phyloP scores from a whole-genome alignment of 1,140 invertebrate species.

The Cataglyphis hispanica region DNA sequence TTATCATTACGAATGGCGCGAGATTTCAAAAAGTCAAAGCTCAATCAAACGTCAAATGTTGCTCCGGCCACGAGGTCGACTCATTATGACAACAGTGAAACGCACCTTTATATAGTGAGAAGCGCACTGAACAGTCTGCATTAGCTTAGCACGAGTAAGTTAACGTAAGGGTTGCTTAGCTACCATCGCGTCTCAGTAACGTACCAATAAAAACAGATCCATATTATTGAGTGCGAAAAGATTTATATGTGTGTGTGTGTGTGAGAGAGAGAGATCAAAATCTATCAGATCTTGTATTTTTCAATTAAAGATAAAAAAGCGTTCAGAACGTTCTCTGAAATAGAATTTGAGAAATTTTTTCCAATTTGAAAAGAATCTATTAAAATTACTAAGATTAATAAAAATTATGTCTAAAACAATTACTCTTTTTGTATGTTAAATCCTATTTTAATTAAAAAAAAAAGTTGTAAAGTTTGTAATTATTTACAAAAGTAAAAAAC shows the following conservation, averaged over 20 bases:
- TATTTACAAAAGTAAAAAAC: constrained; percentile 2
- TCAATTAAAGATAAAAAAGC: constrained; percentile 14
- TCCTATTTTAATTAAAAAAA: not conserved
- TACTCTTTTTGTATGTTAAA: not conserved
- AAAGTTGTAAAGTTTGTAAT: not conserved
- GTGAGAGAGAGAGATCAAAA: too few species aligned
- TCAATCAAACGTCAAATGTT: constrained; percentile 45
- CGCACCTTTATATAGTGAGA: constrained; percentile 76
- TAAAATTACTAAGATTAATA: not conserved
- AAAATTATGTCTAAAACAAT: not conserved
- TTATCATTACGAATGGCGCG: constrained; percentile 33
- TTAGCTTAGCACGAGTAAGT: constrained; percentile 65
- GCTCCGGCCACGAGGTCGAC: constrained; percentile 70
- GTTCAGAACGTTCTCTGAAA: not conserved
- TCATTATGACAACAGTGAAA: constrained; percentile 70
- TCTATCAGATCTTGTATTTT: not conserved
- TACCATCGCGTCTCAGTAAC: constrained; percentile 78
- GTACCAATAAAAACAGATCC: constrained; percentile 65
- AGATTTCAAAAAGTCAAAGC: constrained; percentile 70
- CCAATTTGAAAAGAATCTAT: not conserved
- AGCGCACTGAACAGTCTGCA: constrained; percentile 78
- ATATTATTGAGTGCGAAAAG: constrained; percentile 7
- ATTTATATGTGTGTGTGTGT: not conserved
- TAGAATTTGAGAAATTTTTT: not conserved
- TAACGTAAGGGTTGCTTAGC: constrained; percentile 82